A percentile compares a stretch with the other conserved stretches of the same genome.
phyloP scores from a whole-genome alignment of 2,888 invertebrate genomes.

The Pyralis farinalis region DNA sequence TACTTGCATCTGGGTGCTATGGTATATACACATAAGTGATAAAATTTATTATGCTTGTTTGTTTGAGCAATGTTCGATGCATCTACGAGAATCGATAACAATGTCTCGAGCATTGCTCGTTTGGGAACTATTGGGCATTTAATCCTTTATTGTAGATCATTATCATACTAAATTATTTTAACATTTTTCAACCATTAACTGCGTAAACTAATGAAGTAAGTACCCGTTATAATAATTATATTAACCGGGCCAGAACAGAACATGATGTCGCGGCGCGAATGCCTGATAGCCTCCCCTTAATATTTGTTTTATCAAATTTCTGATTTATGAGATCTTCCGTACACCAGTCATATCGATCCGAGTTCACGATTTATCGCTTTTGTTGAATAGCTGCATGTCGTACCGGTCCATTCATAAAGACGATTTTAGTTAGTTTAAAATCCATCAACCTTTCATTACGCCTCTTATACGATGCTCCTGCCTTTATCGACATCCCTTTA shows the following conservation, averaged over 20 bases:
- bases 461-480: background rate
- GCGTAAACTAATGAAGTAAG: conserved; percentile 72
- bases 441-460: conserved; percentile 8
- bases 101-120: conserved; percentile 61
- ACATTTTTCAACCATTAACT: conserved; percentile 79
- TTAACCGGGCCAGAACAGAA: conserved; percentile 69
- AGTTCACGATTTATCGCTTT: conserved; percentile 69
- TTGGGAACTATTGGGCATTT: conserved; percentile 82
- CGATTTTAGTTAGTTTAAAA: conserved; percentile 21
- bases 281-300: conserved; percentile 77
- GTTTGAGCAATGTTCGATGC: conserved; percentile 60
- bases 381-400: conserved; percentile 64
- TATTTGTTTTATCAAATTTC: conserved; percentile 50
- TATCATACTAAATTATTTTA: conserved; percentile 80
- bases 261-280: conserved; percentile 74
- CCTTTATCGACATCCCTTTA: background rate
- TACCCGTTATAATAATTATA: conserved; percentile 63
- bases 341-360: conserved; percentile 67
- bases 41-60: conserved; percentile 75
- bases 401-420: conserved; percentile 41
- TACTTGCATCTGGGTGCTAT: conserved; percentile 81
- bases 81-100: conserved; percentile 18
- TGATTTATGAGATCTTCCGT: conserved; percentile 55
- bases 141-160: conserved; percentile 80
- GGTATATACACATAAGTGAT: conserved; percentile 77